Evolutionary conservation across 2,888 invertebrate species (phyloP), one percentile per base, ranked within the genome.

Genomic region (Adela reaumurella): DNA sequence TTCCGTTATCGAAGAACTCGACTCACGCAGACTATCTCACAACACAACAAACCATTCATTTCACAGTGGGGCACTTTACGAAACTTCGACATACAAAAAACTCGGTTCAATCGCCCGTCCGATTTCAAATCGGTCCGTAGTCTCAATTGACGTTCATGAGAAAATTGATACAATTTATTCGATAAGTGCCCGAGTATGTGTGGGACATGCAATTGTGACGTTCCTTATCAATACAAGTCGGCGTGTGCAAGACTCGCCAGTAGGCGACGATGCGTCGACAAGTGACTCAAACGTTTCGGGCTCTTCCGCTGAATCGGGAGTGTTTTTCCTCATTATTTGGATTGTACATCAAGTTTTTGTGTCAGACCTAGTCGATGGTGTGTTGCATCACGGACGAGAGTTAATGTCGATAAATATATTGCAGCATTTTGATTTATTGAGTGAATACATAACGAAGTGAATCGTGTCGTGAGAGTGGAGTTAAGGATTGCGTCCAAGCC

Each of bases 91-190:
- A 35, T n/a, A n/a, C n/a, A n/a, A n/a, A 35, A 35, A 35, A 35
- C 6, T 35, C 14, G 14, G 35, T 14, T 14, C 35, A 35, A 14
- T 35, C 14, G 11, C 11, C n/a, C n/a, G 35, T 14, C 35, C 11
- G 35, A 35, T 35, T 35, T 35, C 74, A 74, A 64, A 78, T 78
- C 74, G 77, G 48, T 45, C 44, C 29, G 48, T 48, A 42, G 42
- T n/a, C 44, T 24, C 72, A 74, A 74, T 73, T 74, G 74, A 70
- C 67, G 35, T 68, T 56, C 64, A 62, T 63, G 67, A 67, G 65
- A 66, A 76, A 76, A 76, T 76, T 76, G 74, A 70, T 71, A 65
- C 68, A 68, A 72, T 72, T 71, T 72, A 72, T 65, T 73, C 58
- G 69, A 70, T 70, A 68, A 70, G 64, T 73, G 71, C 70, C 24